phyloP scores from a whole-genome alignment of 2,888 invertebrate species.

The Heliconius erato region DNA sequence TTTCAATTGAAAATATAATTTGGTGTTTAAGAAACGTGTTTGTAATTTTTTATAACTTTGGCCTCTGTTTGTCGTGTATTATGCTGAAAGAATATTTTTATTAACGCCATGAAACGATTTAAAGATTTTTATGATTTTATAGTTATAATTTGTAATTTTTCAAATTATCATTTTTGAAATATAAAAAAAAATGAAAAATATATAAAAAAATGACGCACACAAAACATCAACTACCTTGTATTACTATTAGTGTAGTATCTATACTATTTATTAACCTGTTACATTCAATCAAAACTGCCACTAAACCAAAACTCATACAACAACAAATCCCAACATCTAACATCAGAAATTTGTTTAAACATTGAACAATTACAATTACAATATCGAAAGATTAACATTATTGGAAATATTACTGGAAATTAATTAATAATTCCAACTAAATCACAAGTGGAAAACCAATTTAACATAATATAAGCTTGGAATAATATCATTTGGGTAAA shows the following conservation, averaged over 20 bases:
- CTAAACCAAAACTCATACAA: not conserved
- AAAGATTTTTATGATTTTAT: not conserved
- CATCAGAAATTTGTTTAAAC: slow-evolving; percentile 7
- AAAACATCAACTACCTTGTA: too few species aligned
- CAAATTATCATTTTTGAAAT: too few species aligned
- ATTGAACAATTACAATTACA: slow-evolving; percentile 20
- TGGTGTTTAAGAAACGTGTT: too few species aligned
- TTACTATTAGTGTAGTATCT: too few species aligned
- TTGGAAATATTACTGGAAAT: slow-evolving; percentile 5
- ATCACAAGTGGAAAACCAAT: slow-evolving; percentile 33
- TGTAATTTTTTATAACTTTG: too few species aligned
- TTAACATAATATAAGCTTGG: slow-evolving; percentile 37
- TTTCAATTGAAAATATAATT: too few species aligned
- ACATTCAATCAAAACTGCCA: not conserved
- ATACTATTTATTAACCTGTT: too few species aligned
- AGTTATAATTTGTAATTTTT: too few species aligned
- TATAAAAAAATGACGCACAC: too few species aligned
- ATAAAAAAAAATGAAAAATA: too few species aligned
- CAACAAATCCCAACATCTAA: slow-evolving; percentile 5
- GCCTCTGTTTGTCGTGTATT: too few species aligned
- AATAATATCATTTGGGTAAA: slow-evolving; percentile 48
- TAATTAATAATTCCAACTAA: slow-evolving; percentile 20
- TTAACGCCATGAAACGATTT: not conserved
- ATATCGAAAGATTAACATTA: slow-evolving; percentile 28
- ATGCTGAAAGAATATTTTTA: not conserved